These are phyloP conservation scores for Dromaius novaehollandiae DNA, from an alignment of 2,113 vertebrate species.

Conservation along the genomic window DNA sequence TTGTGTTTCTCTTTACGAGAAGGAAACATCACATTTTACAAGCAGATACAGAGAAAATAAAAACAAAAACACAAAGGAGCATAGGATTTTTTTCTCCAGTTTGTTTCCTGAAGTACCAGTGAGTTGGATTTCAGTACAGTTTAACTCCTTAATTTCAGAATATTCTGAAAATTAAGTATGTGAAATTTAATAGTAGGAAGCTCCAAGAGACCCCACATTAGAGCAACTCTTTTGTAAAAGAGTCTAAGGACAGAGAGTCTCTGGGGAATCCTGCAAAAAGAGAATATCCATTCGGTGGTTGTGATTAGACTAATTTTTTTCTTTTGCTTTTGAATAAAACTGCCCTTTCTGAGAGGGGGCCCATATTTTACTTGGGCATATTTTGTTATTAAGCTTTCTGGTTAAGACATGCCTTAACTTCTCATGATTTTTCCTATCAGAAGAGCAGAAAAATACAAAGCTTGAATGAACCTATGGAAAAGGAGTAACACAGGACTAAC, in stretches of 20 bases:
- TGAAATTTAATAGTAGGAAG: not conserved
- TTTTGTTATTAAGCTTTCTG: not conserved
- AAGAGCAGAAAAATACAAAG: not conserved
- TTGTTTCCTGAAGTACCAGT: fast-evolving
- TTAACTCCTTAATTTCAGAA: not conserved
- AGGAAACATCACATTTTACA: not conserved
- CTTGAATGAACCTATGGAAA: not conserved
- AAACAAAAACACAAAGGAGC: not conserved
- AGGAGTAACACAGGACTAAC: fast-evolving
- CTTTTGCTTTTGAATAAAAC: not conserved
- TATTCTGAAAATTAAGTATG: not conserved
- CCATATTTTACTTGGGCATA: not conserved
- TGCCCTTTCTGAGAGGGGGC: not conserved
- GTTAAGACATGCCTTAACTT: not conserved
- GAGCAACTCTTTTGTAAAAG: not conserved
- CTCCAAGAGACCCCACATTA: not conserved
- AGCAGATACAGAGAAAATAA: not conserved
- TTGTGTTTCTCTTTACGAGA: not conserved
- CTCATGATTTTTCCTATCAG: not conserved
- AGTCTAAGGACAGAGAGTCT: not conserved
- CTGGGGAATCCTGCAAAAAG: not conserved
- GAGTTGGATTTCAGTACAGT: not conserved
- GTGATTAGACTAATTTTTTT: not conserved
- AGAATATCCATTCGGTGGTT: not conserved
- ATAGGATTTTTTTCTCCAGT: not conserved